Evolutionary conservation across 2,797 vertebrate species (phyloP), one percentile per base, ranked within the genome.

Genomic region (Botia kubotai): DNA sequence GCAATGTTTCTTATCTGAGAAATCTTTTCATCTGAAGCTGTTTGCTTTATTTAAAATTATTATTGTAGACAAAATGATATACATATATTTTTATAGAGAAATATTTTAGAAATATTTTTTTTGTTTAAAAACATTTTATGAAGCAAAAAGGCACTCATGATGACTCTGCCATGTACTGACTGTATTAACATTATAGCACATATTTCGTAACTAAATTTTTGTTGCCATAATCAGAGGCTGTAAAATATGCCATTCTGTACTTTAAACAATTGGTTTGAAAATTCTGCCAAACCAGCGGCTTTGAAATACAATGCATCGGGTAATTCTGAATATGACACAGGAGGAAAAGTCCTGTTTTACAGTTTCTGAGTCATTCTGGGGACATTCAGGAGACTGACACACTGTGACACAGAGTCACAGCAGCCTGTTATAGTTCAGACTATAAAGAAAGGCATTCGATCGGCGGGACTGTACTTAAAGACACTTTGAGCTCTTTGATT

Each of bases 361-460:
- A 14, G 26, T 78, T 60, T 71, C 55, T 62, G 76, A 52, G 67
- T 71, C n/a, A 63, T 52, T 71, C 14, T 26, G 23, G 23, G 23
- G 23, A 26, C 23, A 26, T 26, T 26, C 7, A 17, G 23, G 43
- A 79, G 53, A 4, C 19, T 63, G 55, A 72, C 39, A 23, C 55
- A 7, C 70, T 60, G n/a, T 4, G 55, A 79, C 53, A 63, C 53
- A 39, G 70, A 78, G 12, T 71, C 77, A 71, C 43, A 13, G 17
- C 12, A 14, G 50, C 21, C 46, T 4, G 2, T 69, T 69, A 33
- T 19, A 60, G 39, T 60, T 50, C 17, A 6, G 67, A 77, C 39
- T 77, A 70, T 62, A 78, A 78, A 62, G 67, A 70, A 60, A 78
- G 66, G 33, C 65, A 77, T 77, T 77, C 16, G 57, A 8, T 57